Base-by-base conservation (phyloP, 2,797 vertebrate species). In the Poliocrania exsul region DNA sequence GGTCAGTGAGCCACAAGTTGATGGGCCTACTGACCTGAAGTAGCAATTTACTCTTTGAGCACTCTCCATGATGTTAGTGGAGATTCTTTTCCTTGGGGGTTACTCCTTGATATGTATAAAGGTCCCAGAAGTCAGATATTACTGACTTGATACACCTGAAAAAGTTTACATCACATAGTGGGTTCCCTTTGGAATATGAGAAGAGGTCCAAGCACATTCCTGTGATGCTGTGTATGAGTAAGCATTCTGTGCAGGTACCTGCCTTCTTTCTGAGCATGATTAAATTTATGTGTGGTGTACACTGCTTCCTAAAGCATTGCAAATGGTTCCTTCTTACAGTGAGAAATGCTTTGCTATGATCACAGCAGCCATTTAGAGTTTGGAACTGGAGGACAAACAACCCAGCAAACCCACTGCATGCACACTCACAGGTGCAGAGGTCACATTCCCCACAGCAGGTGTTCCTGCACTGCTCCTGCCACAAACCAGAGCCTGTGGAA, bases 401-500 rank as follows among this genome's bases (percentile, higher is more conserved):
- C 3, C 4, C 47, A 71, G 83, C 54, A 44, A 33, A 61, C 13
- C 60, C 3, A 0, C 14, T 16, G 26, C 20, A 2, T 18, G 5
- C 21, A 20, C 5, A 4, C 5, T 18, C 49, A 17, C 10, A 0
- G 0, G 3, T 5, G 53, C 1, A 2, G n/a, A 29, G 46, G 31
- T 46, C 79, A 17, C 64, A 4, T 40, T 51, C 25, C 11, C 47
- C 83, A 9, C 42, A 40, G 62, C 28, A 13, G 47, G 9, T 7
- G 14, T 21, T 51, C 67, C 86, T 65, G 57, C 26, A 2, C 42
- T 47, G 20, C 78, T 18, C 3, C n/a, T 35, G 46, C 58, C 16
- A 0, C 13, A 19, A 42, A 13, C 8, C 5, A 0, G 33, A 62
- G 51, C 46, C 46, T 6, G 6, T 14, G 80, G 56, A 23, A 81